Conservation (phyloP, 2,888 invertebrate species). For the Merodon equestris region DNA sequence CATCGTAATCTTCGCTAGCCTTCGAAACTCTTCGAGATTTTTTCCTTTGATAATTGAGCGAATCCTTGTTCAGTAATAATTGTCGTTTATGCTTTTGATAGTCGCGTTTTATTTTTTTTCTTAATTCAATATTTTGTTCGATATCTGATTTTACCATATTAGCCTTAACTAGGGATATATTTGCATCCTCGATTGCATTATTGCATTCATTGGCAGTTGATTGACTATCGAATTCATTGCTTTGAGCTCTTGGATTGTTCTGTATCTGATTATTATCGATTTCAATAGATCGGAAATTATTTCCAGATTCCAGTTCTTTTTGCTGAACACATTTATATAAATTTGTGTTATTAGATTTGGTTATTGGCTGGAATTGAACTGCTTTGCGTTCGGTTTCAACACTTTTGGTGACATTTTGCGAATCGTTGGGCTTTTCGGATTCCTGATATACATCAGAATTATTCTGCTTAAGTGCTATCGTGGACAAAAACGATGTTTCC, state of each 20-base stretch:
- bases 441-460: slow-evolving; percentile 19
- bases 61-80: slow-evolving; percentile 83
- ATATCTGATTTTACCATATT: slow-evolving; percentile 49
- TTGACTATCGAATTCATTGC: slow-evolving; percentile 13
- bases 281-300: slow-evolving; percentile 13
- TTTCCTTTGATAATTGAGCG: slow-evolving; percentile 81
- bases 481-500: slow-evolving; percentile 82
- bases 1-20: slow-evolving; percentile 94
- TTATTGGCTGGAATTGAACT: slow-evolving; percentile 17
- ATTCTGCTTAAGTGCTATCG: slow-evolving; percentile 73
- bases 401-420: not conserved
- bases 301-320: slow-evolving; percentile 42
- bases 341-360: slow-evolving; percentile 73
- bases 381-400: slow-evolving; percentile 27
- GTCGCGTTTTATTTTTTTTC: slow-evolving; percentile 87
- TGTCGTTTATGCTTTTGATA: slow-evolving; percentile 91
- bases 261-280: slow-evolving; percentile 15
- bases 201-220: slow-evolving; percentile 33
- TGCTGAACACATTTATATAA: slow-evolving; percentile 53
- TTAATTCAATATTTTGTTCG: slow-evolving; percentile 80
- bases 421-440: slow-evolving; percentile 29
- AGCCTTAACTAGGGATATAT: slow-evolving; percentile 17
- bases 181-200: slow-evolving; percentile 16
- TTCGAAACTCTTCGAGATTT: slow-evolving; percentile 90
- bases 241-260: slow-evolving; percentile 27